These are phyloP conservation scores for Drosophila biarmipes DNA, from an alignment of 1,140 invertebrate species.

Conservation along the genomic window DNA sequence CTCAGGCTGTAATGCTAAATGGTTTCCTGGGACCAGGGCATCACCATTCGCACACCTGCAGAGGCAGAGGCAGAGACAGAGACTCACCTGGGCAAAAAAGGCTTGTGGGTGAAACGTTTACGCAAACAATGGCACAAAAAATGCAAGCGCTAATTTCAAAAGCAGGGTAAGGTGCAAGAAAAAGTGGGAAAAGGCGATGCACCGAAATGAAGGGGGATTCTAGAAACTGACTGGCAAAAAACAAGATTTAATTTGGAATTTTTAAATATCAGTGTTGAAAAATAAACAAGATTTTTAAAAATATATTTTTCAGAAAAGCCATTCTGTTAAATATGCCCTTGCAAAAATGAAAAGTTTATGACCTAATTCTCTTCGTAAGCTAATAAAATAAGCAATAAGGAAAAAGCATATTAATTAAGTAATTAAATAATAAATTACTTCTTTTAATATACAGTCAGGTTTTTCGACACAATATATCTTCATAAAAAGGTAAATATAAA, in stretches of 20 bases:
- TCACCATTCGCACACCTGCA: conserved; percentile 6
- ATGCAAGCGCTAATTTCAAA: conserved; percentile 63
- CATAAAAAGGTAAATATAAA: no score
- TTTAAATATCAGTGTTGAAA: no score
- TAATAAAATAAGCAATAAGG: no score
- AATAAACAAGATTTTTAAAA: no score
- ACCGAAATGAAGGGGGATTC: neutral
- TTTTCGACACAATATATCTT: no score
- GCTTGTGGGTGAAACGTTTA: conserved; percentile 64
- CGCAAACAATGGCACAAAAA: conserved; percentile 71
- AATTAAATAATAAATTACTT: no score
- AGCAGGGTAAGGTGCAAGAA: conserved; percentile 19
- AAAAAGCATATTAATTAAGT: no score
- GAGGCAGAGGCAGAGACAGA: neutral
- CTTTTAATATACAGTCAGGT: no score
- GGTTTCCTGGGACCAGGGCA: conserved; percentile 60
- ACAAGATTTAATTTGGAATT: neutral
- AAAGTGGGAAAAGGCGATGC: conserved; percentile 22
- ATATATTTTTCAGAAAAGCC: neutral
- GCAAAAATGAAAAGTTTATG: no score
- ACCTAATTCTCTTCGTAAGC: no score
- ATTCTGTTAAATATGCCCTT: no score
- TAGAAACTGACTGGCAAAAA: neutral
- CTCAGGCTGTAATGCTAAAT: conserved; percentile 77
- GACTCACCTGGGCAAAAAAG: conserved; percentile 17